A percentile compares a stretch with the other conserved stretches of the same genome.
Conservation (phyloP, 2,888 invertebrate species). For the Vesta saturnalis region DNA sequence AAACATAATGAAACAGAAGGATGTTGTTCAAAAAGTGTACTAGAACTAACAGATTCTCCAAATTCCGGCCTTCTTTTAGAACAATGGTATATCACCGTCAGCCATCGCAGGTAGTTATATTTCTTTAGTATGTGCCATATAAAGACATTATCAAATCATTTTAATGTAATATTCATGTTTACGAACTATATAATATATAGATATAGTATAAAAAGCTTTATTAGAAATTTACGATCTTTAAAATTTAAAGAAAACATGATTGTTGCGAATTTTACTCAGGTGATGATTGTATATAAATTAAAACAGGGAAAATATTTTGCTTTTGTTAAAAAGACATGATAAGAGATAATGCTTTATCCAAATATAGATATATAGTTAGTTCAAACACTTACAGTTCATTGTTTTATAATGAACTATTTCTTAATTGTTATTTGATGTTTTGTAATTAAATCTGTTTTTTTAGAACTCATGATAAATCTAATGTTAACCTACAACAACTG, state of each 20-base stretch:
- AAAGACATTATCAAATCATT: too few species aligned
- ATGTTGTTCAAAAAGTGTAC: slow-evolving; percentile 54
- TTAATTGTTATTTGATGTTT: not conserved
- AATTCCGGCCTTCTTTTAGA: slow-evolving; percentile 72
- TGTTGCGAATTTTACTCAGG: too few species aligned
- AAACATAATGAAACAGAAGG: slow-evolving; percentile 45
- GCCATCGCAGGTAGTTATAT: slow-evolving; percentile 69
- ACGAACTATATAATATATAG: too few species aligned
- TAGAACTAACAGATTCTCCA: slow-evolving; percentile 64
- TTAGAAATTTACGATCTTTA: too few species aligned
- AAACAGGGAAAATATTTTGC: too few species aligned
- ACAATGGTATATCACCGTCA: slow-evolving; percentile 81
- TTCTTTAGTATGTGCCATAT: too few species aligned
- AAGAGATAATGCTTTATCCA: too few species aligned
- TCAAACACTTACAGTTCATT: not conserved
- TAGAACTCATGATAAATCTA: slow-evolving; percentile 63
- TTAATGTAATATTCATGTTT: too few species aligned
- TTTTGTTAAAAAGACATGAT: too few species aligned
- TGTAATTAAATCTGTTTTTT: slow-evolving; percentile 40
- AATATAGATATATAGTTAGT: not conserved
- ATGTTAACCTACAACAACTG: slow-evolving; percentile 75
- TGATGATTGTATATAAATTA: too few species aligned
- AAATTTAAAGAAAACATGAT: too few species aligned
- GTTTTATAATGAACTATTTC: not conserved
- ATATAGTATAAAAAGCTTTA: too few species aligned